These are phyloP conservation scores for Philonicus albiceps DNA, from an alignment of 2,888 invertebrate species.

Conservation along the genomic window DNA sequence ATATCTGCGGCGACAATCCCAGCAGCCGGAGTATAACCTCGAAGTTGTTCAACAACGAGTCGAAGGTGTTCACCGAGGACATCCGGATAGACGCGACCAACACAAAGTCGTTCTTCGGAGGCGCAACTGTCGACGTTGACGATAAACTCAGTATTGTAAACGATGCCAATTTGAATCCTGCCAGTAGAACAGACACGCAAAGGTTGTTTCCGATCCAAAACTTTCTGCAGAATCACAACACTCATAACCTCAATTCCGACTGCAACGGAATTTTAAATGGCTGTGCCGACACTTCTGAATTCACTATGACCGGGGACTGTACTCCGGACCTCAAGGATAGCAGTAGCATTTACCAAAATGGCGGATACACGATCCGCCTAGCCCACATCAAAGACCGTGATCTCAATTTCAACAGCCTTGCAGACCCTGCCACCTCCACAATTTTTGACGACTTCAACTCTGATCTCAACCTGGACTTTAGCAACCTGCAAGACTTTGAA, in stretches of 20 bases:
- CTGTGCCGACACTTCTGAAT: conserved; percentile 3
- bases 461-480: conserved; percentile 47
- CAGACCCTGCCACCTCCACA: background rate
- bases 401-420: conserved; percentile 38
- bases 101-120: conserved; percentile 20
- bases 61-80: conserved; percentile 41
- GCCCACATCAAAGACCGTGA: conserved; percentile 42
- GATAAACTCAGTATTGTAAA: conserved; percentile 59
- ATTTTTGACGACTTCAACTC: conserved; percentile 24
- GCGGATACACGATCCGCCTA: conserved; percentile 37
- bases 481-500: conserved; percentile 45
- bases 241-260: conserved; percentile 13
- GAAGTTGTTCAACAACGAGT: conserved; percentile 37
- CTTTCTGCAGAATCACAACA: conserved; percentile 34
- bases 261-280: conserved; percentile 27
- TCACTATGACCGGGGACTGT: background rate
- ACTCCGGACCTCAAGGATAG: background rate
- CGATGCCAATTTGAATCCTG: conserved; percentile 60
- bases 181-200: conserved; percentile 47
- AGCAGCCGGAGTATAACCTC: background rate
- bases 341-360: conserved; percentile 27
- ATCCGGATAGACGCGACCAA: conserved; percentile 16
- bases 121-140: conserved; percentile 30
- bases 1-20: conserved; percentile 1
- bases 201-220: conserved; percentile 19